Conservation (phyloP, 1,140 invertebrate species). For the Kradibia gibbosae region DNA sequence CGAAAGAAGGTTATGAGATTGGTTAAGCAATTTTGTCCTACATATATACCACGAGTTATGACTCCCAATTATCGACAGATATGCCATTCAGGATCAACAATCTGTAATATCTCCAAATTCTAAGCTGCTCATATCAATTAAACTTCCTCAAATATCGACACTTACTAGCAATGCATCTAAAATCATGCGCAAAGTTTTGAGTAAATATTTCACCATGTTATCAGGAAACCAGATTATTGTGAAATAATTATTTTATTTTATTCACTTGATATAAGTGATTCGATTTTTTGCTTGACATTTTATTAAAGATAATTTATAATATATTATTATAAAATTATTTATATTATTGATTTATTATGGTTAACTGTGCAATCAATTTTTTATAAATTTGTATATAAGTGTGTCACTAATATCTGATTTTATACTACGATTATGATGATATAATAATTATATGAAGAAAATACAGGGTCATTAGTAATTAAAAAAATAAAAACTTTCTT, state of each 20-base stretch:
- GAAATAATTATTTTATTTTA: neutral
- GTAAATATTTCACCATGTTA: neutral
- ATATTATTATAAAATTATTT: too few species aligned
- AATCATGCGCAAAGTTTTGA: too few species aligned
- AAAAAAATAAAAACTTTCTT: too few species aligned
- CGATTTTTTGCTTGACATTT: neutral
- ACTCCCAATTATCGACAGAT: slow-evolving; percentile 47
- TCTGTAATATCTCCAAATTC: slow-evolving; percentile 47
- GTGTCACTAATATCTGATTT: too few species aligned
- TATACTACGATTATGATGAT: too few species aligned
- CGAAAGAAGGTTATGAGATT: neutral
- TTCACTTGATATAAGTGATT: neutral
- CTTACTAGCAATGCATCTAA: slow-evolving; percentile 37
- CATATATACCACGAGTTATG: neutral
- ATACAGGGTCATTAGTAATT: too few species aligned
- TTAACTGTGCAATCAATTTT: too few species aligned
- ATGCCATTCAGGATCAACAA: slow-evolving; percentile 46
- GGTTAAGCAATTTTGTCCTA: slow-evolving; percentile 9
- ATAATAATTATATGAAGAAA: too few species aligned
- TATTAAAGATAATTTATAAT: too few species aligned
- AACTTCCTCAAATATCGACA: neutral
- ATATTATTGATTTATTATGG: too few species aligned
- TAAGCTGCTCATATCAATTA: neutral
- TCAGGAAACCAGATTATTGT: neutral
- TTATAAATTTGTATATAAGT: too few species aligned